Percentiles rank a stretch among this genome's conserved stretches.
These are phyloP conservation scores for Coreoperca whiteheadi DNA, from an alignment of 2,113 vertebrate genomes.

Conservation along the genomic window DNA sequence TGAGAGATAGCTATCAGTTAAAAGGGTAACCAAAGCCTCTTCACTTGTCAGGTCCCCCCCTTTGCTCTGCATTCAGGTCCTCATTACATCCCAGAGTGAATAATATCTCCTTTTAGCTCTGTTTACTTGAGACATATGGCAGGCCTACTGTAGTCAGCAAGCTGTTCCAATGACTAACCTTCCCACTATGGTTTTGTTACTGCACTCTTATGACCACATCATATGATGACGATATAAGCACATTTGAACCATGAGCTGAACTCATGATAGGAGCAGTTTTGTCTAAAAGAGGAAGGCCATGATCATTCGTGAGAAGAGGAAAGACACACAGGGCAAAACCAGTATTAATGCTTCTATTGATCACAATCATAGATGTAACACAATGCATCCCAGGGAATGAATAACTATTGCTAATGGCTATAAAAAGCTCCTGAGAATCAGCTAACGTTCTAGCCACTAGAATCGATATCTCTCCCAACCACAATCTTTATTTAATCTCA, in stretches of 20 bases:
- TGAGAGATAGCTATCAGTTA: slow-evolving; percentile 81
- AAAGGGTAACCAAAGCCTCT: slow-evolving; percentile 80
- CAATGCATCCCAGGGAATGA: slow-evolving; percentile 79
- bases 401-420: slow-evolving; percentile 81
- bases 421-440: slow-evolving; percentile 79
- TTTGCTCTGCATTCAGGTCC: slow-evolving; percentile 40
- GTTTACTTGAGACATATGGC: slow-evolving; percentile 77
- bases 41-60: slow-evolving; percentile 50
- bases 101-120: slow-evolving; percentile 75
- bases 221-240: slow-evolving; percentile 46
- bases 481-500: slow-evolving; percentile 79
- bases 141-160: slow-evolving; percentile 65
- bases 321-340: slow-evolving; percentile 33
- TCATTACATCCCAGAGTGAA: slow-evolving; percentile 62
- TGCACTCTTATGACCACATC: slow-evolving; percentile 52
- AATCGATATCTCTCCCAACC: slow-evolving; percentile 79
- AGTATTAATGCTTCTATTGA: slow-evolving; percentile 79
- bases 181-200: slow-evolving; percentile 38
- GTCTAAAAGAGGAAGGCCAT: slow-evolving; percentile 42
- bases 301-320: slow-evolving; percentile 38
- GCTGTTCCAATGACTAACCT: slow-evolving; percentile 69
- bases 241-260: slow-evolving; percentile 48
- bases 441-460: slow-evolving; percentile 65
- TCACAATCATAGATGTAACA: slow-evolving; percentile 79
- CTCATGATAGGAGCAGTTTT: slow-evolving; percentile 44